Conservation (phyloP, 2,113 vertebrate species). For the Thryonomys swinderianus region DNA sequence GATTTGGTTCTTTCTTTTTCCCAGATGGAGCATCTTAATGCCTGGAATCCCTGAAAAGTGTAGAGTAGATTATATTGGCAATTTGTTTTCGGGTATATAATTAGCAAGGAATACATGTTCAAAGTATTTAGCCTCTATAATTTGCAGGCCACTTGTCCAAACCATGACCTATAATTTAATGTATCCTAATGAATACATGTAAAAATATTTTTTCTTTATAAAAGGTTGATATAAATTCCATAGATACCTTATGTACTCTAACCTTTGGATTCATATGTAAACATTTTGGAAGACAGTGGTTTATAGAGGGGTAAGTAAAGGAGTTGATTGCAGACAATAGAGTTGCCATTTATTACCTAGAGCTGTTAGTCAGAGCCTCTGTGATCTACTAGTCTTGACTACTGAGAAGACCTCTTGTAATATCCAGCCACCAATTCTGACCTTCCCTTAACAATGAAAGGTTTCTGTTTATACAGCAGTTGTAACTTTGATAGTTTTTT, state of each 20-base stretch:
- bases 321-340: neutral
- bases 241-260: neutral
- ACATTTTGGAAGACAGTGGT: neutral
- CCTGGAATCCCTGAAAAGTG: neutral
- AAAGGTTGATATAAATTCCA: neutral
- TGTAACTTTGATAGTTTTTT: too few species aligned
- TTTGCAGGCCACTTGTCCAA: neutral
- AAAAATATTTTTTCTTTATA: constrained; percentile 1
- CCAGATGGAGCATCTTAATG: neutral
- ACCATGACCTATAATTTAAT: neutral
- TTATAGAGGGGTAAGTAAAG: neutral
- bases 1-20: neutral
- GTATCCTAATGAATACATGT: neutral
- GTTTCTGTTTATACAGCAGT: neutral
- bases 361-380: neutral
- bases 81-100: neutral
- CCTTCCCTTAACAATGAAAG: neutral
- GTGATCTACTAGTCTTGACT: neutral
- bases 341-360: neutral
- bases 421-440: neutral
- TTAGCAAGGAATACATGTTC: neutral
- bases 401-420: neutral
- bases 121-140: neutral
- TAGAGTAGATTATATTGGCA: neutral
- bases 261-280: neutral